These are phyloP conservation scores for Struthidea cinerea DNA, from an alignment of 2,113 vertebrate species.

Conservation along the genomic window DNA sequence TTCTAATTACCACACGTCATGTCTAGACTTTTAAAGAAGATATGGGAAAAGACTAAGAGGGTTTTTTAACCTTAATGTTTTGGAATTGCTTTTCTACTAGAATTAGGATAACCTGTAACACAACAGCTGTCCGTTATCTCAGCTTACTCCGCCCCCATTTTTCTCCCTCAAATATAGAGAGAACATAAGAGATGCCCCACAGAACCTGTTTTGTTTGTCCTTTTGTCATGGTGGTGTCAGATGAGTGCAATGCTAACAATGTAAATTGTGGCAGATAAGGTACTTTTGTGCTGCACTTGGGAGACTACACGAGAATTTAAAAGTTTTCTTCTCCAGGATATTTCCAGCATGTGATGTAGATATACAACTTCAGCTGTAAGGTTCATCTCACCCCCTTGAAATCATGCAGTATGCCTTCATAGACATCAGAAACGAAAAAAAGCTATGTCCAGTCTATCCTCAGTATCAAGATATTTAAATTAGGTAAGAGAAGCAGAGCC, in stretches of 20 bases:
- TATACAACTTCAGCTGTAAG: background rate
- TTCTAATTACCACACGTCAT: background rate
- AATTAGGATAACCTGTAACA: background rate
- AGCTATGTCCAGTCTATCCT: fast-evolving
- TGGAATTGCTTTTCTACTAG: background rate
- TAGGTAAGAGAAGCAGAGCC: background rate
- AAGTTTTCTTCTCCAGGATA: background rate
- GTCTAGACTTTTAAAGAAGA: background rate
- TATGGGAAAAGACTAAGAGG: background rate
- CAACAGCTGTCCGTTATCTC: background rate
- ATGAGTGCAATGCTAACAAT: background rate
- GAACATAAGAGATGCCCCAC: background rate
- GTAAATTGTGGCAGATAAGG: background rate
- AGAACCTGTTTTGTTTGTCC: background rate
- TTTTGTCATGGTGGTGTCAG: background rate
- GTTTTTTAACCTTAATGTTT: background rate
- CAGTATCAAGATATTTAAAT: background rate
- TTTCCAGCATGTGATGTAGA: background rate
- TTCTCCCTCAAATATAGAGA: background rate
- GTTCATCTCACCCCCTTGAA: background rate
- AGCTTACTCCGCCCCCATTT: background rate
- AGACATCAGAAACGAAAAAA: background rate
- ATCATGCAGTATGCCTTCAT: background rate
- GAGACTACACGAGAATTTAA: background rate
- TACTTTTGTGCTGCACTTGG: background rate